phyloP scores from a whole-genome alignment of 2,113 vertebrate species.

The Hemibagrus wyckioides region DNA sequence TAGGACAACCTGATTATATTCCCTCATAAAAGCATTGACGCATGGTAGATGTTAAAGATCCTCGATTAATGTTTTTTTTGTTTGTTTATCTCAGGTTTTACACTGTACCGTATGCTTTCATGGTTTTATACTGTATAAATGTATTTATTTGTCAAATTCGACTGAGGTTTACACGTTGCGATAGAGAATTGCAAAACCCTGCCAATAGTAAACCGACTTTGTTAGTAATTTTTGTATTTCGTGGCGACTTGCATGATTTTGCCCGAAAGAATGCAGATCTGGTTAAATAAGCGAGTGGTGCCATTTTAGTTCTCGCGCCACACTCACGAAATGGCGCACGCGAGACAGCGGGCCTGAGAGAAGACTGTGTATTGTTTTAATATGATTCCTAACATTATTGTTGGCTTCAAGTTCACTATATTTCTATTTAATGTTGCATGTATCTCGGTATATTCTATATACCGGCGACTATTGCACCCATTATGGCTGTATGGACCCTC shows the following conservation, averaged over 20 bases:
- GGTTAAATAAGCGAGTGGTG: constrained; percentile 8
- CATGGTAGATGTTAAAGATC: background rate
- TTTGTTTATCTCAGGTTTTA: background rate
- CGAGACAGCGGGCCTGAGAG: background rate
- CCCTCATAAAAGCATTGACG: background rate
- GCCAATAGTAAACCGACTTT: background rate
- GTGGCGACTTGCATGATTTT: background rate
- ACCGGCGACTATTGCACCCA: background rate
- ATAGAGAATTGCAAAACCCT: background rate
- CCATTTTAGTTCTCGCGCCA: constrained; percentile 39
- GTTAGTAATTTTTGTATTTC: background rate
- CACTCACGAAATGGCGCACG: constrained; percentile 44
- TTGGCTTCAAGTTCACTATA: background rate
- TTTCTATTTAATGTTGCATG: constrained; percentile 8
- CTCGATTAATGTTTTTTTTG: background rate
- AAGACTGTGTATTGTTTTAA: background rate
- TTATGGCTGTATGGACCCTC: background rate
- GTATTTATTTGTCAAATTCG: background rate
- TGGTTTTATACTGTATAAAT: background rate
- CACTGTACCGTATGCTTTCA: no score
- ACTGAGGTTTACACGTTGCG: background rate
- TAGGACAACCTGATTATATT: no score
- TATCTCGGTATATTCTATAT: background rate
- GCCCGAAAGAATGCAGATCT: background rate
- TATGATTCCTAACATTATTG: constrained; percentile 24